Percentiles rank a stretch among this genome's conserved stretches.
These are phyloP conservation scores for Apamea sordens DNA, from an alignment of 2,888 invertebrate genomes.

Conservation along the genomic window DNA sequence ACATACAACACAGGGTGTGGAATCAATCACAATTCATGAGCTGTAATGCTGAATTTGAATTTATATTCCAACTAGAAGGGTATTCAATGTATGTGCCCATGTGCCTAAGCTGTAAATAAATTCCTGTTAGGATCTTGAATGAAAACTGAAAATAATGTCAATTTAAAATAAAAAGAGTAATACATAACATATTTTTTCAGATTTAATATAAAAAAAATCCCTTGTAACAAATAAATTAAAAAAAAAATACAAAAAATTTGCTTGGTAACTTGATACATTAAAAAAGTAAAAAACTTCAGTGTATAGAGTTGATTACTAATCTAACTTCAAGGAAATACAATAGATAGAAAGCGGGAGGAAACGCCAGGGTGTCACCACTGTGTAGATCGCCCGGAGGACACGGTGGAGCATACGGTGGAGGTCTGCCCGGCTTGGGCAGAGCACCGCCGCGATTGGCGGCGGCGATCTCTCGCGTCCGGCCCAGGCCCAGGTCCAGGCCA, in stretches of 20 bases:
- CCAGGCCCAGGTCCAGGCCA: too few species aligned
- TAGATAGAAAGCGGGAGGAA: too few species aligned
- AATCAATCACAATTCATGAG: slow-evolving; percentile 30
- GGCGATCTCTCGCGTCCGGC: too few species aligned
- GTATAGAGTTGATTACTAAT: too few species aligned
- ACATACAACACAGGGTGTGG: slow-evolving; percentile 16
- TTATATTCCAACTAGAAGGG: slow-evolving; percentile 13
- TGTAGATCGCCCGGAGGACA: too few species aligned
- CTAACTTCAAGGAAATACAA: neutral
- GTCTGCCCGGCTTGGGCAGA: too few species aligned
- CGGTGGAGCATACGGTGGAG: too few species aligned
- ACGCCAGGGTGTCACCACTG: too few species aligned
- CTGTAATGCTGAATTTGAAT: slow-evolving; percentile 30
- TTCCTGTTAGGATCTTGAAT: neutral
- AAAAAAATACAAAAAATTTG: neutral
- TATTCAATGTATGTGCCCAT: neutral
- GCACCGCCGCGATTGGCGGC: too few species aligned
- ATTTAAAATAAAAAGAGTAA: neutral
- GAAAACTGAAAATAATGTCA: neutral
- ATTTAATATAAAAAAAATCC: neutral
- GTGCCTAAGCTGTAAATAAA: neutral
- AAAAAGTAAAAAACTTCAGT: neutral
- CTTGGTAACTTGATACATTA: neutral
- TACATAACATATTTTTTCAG: neutral
- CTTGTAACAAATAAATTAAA: neutral